phyloP scores from a whole-genome alignment of 2,113 vertebrate genomes.

The Oophaga pumilio region DNA sequence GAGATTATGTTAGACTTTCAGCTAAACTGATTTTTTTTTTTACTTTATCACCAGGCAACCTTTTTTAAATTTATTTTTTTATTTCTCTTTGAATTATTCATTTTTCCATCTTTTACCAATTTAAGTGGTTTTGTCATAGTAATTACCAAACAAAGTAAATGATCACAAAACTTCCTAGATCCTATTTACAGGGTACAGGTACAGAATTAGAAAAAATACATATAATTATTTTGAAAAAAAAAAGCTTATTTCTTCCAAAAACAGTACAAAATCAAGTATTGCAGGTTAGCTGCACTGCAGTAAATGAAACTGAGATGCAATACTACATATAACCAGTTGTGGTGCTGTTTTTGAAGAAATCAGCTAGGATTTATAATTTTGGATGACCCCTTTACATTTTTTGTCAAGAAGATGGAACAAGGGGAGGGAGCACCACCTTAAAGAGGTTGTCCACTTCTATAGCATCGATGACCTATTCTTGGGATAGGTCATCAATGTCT shows the following conservation, averaged over 20 bases:
- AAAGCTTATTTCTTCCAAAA: too few species aligned
- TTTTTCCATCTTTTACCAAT: neutral
- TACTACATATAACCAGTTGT: too few species aligned
- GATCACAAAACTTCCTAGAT: neutral
- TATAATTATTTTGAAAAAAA: too few species aligned
- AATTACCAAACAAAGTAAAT: neutral
- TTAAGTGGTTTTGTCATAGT: neutral
- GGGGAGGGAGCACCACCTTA: neutral
- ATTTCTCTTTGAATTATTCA: neutral
- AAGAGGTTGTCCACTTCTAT: neutral
- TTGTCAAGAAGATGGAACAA: neutral
- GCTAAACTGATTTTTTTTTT: constrained; percentile 7
- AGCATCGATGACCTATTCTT: too few species aligned
- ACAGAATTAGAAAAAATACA: too few species aligned
- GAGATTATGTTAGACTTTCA: constrained; percentile 55
- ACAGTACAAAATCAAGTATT: too few species aligned
- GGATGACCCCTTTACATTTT: neutral
- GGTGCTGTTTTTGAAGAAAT: too few species aligned
- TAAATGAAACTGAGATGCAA: too few species aligned
- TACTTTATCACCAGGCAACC: neutral
- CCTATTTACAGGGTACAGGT: neutral
- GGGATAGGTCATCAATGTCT: too few species aligned
- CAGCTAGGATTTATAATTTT: too few species aligned
- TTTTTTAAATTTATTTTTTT: neutral
- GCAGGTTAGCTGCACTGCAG: too few species aligned